Evolutionary conservation across 2,113 vertebrate genomes (phyloP).

Genomic region (Vireo altiloquus): DNA sequence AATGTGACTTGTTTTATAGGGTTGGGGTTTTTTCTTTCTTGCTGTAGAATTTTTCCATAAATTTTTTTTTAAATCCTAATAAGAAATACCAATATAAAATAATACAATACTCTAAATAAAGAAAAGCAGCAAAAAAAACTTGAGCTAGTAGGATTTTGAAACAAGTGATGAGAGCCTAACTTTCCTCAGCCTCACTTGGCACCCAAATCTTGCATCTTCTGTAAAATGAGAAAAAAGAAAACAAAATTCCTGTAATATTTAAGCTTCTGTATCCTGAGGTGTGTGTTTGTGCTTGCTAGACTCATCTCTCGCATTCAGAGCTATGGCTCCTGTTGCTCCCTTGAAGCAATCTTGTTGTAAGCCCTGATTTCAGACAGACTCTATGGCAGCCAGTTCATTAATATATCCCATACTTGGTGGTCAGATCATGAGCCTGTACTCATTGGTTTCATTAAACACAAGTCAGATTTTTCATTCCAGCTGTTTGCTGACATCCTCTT

Average conservation of each 20-base stretch:
- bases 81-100: neutral
- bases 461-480: neutral
- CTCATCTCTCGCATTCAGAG: neutral
- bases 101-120: neutral
- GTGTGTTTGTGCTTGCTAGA: neutral
- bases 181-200: neutral
- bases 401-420: neutral
- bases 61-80: neutral
- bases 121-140: neutral
- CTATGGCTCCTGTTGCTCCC: neutral
- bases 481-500: neutral
- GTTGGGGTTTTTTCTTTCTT: neutral
- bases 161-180: neutral
- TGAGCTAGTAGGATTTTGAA: neutral
- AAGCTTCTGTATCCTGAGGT: neutral
- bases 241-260: neutral
- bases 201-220: neutral
- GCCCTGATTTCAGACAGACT: neutral
- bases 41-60: neutral
- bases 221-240: neutral
- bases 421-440: neutral
- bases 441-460: neutral
- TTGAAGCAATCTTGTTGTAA: neutral
- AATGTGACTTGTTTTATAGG: neutral
- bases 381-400: neutral